Percentiles rank a stretch among this genome's conserved stretches.
Evolutionary conservation across 1,140 invertebrate species (phyloP).

Genomic region (Hesperophylax magnus): DNA sequence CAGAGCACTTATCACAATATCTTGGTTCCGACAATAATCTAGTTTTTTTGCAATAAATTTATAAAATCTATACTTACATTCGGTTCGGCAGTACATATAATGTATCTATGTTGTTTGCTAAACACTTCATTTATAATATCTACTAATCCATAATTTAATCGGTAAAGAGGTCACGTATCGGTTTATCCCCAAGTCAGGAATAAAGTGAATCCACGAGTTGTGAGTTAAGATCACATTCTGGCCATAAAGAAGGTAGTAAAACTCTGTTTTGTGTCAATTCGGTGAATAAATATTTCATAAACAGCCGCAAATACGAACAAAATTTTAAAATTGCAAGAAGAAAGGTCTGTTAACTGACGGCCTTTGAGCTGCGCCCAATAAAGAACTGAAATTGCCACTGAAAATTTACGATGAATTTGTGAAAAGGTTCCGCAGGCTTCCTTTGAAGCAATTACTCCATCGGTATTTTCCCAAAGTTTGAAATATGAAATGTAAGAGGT

Average conservation of each 20-base stretch:
- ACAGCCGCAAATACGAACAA: not conserved
- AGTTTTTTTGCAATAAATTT: too few species aligned
- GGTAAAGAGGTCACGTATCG: too few species aligned
- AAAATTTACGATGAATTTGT: conserved; percentile 11
- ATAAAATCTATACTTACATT: too few species aligned
- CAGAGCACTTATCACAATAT: too few species aligned
- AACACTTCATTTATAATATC: too few species aligned
- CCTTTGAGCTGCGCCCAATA: not conserved
- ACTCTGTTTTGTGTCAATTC: conserved; percentile 11
- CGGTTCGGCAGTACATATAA: too few species aligned
- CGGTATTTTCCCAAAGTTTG: not conserved
- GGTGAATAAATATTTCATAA: not conserved
- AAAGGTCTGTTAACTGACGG: not conserved
- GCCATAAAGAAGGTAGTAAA: not conserved
- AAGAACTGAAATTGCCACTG: conserved; percentile 13
- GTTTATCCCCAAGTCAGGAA: too few species aligned
- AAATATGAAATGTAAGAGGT: conserved; percentile 7
- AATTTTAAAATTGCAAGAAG: not conserved
- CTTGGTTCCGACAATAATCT: too few species aligned
- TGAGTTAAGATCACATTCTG: too few species aligned
- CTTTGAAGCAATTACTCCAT: conserved; percentile 2
- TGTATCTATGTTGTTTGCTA: too few species aligned
- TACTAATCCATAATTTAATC: too few species aligned
- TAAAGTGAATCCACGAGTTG: not conserved
- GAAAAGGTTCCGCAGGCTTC: not conserved